Percentiles rank a stretch among this genome's conserved stretches.
Evolutionary conservation across 2,888 invertebrate genomes (phyloP).

Genomic region (Autographa gamma): DNA sequence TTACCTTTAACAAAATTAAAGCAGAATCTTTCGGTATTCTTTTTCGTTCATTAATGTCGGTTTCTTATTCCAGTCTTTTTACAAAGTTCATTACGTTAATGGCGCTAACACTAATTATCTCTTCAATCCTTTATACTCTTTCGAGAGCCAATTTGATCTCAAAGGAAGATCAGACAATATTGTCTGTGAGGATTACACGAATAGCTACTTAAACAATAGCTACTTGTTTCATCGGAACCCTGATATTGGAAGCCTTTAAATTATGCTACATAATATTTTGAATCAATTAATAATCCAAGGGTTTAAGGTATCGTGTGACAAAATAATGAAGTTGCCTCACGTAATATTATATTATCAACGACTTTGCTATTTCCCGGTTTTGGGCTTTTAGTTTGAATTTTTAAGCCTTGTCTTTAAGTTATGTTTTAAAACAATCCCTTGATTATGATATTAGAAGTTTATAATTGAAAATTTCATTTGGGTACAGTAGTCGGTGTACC

Average conservation of each 20-base stretch:
- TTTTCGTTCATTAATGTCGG: not conserved
- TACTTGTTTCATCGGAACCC: not conserved
- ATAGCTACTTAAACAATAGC: constrained; percentile 5
- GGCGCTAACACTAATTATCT: constrained; percentile 1
- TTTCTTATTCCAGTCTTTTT: not conserved
- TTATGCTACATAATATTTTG: constrained; percentile 5
- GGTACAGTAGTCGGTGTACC: not conserved
- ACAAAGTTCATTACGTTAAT: constrained; percentile 1
- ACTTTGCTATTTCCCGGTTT: not conserved
- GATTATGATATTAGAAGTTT: not conserved
- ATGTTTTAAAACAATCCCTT: not conserved
- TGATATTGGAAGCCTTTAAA: constrained; percentile 6
- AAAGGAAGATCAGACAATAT: constrained; percentile 5
- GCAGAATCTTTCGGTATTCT: not conserved
- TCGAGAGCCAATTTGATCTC: constrained; percentile 5
- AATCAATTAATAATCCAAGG: constrained; percentile 6
- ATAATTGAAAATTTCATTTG: not conserved
- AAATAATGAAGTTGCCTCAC: not conserved
- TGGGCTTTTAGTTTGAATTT: constrained; percentile 2
- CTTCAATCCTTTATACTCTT: not conserved
- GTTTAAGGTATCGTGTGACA: constrained; percentile 4
- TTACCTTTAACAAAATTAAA: not conserved
- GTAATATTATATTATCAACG: not conserved
- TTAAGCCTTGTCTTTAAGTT: not conserved
- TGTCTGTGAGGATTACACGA: not conserved